Evolutionary conservation across 1,140 invertebrate species (phyloP).

Genomic region (Eriocheir sinensis): DNA sequence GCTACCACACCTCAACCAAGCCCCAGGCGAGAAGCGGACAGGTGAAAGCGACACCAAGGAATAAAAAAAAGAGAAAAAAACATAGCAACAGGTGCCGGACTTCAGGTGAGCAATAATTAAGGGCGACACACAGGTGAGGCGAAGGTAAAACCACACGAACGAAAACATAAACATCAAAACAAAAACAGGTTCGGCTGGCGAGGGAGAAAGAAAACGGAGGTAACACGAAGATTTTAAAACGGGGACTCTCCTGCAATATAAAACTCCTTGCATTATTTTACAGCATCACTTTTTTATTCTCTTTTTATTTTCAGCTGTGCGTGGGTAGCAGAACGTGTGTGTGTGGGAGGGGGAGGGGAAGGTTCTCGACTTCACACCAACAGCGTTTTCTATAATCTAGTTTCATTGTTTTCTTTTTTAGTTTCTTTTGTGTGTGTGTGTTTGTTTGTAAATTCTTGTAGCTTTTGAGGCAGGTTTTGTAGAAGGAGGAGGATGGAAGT

Average conservation of each 20-base stretch:
- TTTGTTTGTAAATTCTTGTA: too few relatives aligned
- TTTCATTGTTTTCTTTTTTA: too few relatives aligned
- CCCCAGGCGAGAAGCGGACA: not conserved
- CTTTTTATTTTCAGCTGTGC: too few relatives aligned
- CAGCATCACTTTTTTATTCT: not conserved
- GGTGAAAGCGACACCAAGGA: not conserved
- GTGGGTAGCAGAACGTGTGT: too few relatives aligned
- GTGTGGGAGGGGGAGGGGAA: not conserved
- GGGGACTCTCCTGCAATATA: not conserved
- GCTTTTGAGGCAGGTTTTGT: too few relatives aligned
- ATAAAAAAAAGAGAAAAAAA: not conserved
- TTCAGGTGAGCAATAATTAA: not conserved
- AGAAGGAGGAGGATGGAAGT: too few relatives aligned
- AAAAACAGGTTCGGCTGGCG: not conserved
- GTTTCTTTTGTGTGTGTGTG: too few relatives aligned
- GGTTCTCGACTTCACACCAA: not conserved
- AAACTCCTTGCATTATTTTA: not conserved
- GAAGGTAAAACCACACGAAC: not conserved
- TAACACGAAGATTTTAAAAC: not conserved
- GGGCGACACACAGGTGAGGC: not conserved
- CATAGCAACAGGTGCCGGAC: not conserved
- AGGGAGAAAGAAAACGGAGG: not conserved
- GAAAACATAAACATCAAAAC: too few relatives aligned
- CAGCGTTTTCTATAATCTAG: not conserved
- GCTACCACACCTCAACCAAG: not conserved